Base-by-base conservation (phyloP, 2,797 vertebrate genomes). In the Numenius phaeopus region DNA sequence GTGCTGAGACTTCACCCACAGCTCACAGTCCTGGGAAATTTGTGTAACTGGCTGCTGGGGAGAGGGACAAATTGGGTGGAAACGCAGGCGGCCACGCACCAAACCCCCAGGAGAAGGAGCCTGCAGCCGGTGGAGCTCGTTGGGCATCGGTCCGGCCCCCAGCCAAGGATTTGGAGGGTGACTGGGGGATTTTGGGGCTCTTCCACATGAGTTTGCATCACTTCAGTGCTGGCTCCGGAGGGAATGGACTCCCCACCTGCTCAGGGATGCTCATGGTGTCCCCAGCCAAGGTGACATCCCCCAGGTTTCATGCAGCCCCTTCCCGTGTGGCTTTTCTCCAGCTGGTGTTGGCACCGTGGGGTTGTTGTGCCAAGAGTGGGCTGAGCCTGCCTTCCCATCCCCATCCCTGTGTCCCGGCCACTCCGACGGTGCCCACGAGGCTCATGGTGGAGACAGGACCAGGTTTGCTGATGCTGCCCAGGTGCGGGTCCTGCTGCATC, bases 191-290 rank as follows among this genome's bases (percentile, higher is more conserved):
- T 42, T 5, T 14, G 37, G 40, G 39, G 34, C 26, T 71, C 7
- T 85, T 55, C 72, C 62, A 1, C 0, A 2, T 30, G 40, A 16
- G 16, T 92, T 81, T 42, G 52, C 58, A n/a, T n/a, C 27, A 1
- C 44, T 19, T 55, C 29, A 18, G 16, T 4, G 1, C 32, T 7
- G 2, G 37, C 37, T 32, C 1, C 0, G 37, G 54, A n/a, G 42
- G 70, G 54, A 57, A 67, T 39, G 47, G 37, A 46, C 46, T 47
- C 46, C 46, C 47, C 80, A 1, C 47, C 40, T 20, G 26, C 58
- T 14, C 1, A 0, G 47, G 42, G 59, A 24, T 55, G 59, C 65
- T 40, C 0, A 0, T 2, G 39, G 49, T n/a, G 50, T 79, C 73
- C 59, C 67, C 88, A 59, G 17, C 30, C 3, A 4, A 3, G 50